phyloP scores from a whole-genome alignment of 2,888 invertebrate genomes.

The Piscicola geometra region DNA sequence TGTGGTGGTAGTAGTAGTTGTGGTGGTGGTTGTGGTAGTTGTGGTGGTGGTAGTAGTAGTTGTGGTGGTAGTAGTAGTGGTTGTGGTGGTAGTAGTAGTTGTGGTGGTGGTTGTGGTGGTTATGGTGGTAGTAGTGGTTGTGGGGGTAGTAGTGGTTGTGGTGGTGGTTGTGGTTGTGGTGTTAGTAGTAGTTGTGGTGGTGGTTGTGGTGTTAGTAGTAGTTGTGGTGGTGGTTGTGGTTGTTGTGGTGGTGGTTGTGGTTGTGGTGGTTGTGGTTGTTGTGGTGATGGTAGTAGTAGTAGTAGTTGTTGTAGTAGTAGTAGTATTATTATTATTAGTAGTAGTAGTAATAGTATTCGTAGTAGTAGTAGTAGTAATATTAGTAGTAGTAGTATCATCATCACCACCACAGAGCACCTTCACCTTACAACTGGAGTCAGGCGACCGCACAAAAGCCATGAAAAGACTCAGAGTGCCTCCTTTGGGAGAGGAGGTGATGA shows the following conservation, averaged over 20 bases:
- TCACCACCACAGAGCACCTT: constrained; percentile 53
- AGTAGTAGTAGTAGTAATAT: too few species aligned
- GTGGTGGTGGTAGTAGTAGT: not conserved
- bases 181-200: not conserved
- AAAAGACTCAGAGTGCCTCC: constrained; percentile 94
- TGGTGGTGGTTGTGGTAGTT: not conserved
- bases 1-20: too few species aligned
- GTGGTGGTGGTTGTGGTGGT: not conserved
- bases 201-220: not conserved
- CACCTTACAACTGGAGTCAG: constrained; percentile 67
- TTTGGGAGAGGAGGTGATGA: constrained; percentile 72
- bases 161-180: not conserved
- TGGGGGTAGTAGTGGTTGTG: not conserved
- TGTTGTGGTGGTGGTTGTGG: not conserved
- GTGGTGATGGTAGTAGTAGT: not conserved
- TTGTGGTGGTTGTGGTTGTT: not conserved
- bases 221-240: not conserved
- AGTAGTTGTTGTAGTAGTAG: not conserved
- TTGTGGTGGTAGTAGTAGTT: not conserved
- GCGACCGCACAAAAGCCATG: constrained; percentile 94
- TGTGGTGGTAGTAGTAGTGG: not conserved
- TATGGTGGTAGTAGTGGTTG: not conserved
- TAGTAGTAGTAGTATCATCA: not conserved
- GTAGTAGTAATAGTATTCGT: not conserved
- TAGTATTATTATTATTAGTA: constrained; percentile 19